These are phyloP conservation scores for Anolis carolinensis DNA, from an alignment of 2,113 vertebrate species.

Conservation along the genomic window DNA sequence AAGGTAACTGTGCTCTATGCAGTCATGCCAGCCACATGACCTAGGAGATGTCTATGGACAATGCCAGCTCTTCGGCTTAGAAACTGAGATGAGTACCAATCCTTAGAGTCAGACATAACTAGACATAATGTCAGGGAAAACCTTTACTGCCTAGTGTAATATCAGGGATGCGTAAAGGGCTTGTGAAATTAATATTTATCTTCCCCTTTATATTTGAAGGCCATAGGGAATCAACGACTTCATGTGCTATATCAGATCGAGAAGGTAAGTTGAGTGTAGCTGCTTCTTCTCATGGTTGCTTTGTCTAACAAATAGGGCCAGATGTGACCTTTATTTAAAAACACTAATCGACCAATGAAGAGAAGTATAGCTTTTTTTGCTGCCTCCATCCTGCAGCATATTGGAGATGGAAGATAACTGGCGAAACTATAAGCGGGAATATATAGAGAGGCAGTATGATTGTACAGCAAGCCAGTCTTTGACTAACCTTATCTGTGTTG, in stretches of 20 bases:
- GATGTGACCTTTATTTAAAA: not conserved
- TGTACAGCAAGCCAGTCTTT: not conserved
- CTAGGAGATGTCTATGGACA: too few species aligned
- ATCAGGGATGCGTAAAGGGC: not conserved
- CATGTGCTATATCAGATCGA: slow-evolving; percentile 85
- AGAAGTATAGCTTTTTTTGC: not conserved
- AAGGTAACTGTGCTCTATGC: too few species aligned
- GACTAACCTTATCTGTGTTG: not conserved
- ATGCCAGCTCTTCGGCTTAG: too few species aligned
- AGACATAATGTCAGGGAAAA: too few species aligned
- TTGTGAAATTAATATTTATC: slow-evolving; percentile 18
- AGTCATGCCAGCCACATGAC: too few species aligned
- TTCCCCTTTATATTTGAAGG: slow-evolving; percentile 67
- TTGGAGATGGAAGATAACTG: not conserved
- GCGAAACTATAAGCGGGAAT: not conserved
- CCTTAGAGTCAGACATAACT: too few species aligned
- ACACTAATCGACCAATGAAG: too few species aligned
- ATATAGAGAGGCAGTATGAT: not conserved
- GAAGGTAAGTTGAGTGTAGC: slow-evolving; percentile 75
- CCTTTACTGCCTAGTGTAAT: too few species aligned
- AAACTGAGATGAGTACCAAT: too few species aligned
- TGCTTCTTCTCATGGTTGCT: not conserved
- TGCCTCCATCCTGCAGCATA: not conserved
- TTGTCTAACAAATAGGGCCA: not conserved
- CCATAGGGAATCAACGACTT: slow-evolving; percentile 80